Percentiles rank a stretch among this genome's conserved stretches.
Evolutionary conservation across 2,113 vertebrate species (phyloP).

Genomic region (Sceloporus undulatus): DNA sequence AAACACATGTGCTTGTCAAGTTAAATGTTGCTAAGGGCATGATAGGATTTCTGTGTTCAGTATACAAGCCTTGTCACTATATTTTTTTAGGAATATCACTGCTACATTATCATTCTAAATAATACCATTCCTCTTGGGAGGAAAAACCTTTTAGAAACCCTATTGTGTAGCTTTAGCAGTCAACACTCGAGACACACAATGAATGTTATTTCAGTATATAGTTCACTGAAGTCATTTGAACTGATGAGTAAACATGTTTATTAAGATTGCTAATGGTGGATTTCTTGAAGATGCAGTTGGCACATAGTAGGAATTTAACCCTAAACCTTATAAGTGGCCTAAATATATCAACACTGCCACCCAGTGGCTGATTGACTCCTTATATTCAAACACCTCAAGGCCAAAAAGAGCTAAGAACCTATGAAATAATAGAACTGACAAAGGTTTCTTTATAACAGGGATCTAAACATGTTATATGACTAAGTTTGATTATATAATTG

Average conservation of each 20-base stretch:
- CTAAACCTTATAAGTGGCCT: neutral
- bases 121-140: neutral
- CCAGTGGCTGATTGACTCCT: constrained; percentile 6
- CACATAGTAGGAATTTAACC: neutral
- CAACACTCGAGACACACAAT: neutral
- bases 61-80: neutral
- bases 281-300: neutral
- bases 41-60: neutral
- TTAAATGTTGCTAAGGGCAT: neutral
- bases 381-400: neutral
- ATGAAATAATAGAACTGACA: neutral
- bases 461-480: neutral
- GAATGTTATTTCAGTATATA: neutral
- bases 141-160: neutral
- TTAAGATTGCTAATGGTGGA: neutral
- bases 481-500: neutral
- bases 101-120: neutral
- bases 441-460: too few species aligned
- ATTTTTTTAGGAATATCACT: neutral
- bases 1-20: neutral
- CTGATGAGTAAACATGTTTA: neutral
- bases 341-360: constrained; percentile 17
- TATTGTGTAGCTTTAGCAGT: neutral
- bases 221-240: neutral
- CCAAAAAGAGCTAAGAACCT: neutral